These are phyloP conservation scores for Nixonia krombeini DNA, from an alignment of 1,140 invertebrate genomes.

Conservation along the genomic window DNA sequence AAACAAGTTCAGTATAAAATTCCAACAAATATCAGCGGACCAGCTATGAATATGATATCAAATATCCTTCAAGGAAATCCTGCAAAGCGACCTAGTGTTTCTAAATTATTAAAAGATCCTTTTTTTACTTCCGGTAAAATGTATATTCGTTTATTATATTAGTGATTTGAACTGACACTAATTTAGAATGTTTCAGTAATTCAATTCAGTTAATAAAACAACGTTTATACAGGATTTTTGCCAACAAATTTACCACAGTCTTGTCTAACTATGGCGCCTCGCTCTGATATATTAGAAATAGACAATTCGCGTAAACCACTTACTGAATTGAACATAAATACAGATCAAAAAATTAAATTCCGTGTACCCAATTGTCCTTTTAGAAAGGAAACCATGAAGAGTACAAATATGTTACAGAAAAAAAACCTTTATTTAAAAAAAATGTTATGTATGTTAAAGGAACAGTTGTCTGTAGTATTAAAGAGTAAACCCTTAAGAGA, in stretches of 20 bases:
- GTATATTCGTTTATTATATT: too few species aligned
- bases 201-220: too few species aligned
- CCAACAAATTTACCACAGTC: constrained; percentile 88
- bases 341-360: constrained; percentile 38
- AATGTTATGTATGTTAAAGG: constrained; percentile 59
- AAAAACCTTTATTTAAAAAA: constrained; percentile 53
- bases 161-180: too few species aligned
- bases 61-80: constrained; percentile 89
- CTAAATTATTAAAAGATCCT: constrained; percentile 81
- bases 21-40: constrained; percentile 78
- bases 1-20: constrained; percentile 94
- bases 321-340: constrained; percentile 76
- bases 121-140: constrained; percentile 75
- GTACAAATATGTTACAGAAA: constrained; percentile 38
- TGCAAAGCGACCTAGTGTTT: constrained; percentile 82
- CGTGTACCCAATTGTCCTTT: constrained; percentile 42
- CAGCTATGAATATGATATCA: constrained; percentile 86
- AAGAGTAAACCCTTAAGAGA: constrained; percentile 64
- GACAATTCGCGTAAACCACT: constrained; percentile 77
- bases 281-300: constrained; percentile 81
- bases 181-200: too few species aligned
- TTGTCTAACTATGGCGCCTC: constrained; percentile 92
- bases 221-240: too few species aligned
- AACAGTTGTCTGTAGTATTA: constrained; percentile 61
- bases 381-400: constrained; percentile 32